phyloP scores from a whole-genome alignment of 2,113 vertebrate species.

The Loxodonta africana region DNA sequence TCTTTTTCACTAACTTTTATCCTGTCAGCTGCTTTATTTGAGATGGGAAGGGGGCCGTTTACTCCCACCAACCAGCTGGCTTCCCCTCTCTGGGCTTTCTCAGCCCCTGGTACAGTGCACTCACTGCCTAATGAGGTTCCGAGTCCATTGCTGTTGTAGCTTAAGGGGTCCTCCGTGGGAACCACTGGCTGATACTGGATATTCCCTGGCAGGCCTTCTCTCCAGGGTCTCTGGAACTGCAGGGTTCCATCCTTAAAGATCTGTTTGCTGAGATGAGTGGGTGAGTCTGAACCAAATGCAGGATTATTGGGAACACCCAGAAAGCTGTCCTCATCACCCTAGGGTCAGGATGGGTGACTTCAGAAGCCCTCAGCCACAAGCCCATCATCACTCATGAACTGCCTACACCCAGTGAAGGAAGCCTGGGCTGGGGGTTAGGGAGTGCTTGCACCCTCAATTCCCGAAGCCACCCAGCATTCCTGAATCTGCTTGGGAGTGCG shows the following conservation, averaged over 20 bases:
- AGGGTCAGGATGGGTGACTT: rapidly evolving
- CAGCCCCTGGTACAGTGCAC: neutral
- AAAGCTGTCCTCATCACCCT: neutral
- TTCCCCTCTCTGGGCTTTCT: neutral
- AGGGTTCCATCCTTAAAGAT: neutral
- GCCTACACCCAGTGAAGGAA: neutral
- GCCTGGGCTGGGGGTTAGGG: no score
- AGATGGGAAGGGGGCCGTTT: neutral
- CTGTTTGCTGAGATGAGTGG: neutral
- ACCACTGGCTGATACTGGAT: neutral
- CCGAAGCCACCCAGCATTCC: neutral
- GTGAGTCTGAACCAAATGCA: neutral
- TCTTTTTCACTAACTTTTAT: neutral
- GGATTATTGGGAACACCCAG: neutral
- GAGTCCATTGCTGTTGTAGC: neutral
- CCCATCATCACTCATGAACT: neutral
- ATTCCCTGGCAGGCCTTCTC: neutral
- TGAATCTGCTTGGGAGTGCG: neutral
- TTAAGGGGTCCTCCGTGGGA: neutral
- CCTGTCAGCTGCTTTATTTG: neutral
- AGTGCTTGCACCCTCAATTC: neutral
- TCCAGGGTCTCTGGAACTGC: neutral
- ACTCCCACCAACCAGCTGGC: neutral
- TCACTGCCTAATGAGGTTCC: no score
- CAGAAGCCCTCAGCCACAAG: neutral